Evolutionary conservation across 2,888 invertebrate genomes (phyloP), one percentile per base, ranked within the genome.

Genomic region (Dryococelus australis): DNA sequence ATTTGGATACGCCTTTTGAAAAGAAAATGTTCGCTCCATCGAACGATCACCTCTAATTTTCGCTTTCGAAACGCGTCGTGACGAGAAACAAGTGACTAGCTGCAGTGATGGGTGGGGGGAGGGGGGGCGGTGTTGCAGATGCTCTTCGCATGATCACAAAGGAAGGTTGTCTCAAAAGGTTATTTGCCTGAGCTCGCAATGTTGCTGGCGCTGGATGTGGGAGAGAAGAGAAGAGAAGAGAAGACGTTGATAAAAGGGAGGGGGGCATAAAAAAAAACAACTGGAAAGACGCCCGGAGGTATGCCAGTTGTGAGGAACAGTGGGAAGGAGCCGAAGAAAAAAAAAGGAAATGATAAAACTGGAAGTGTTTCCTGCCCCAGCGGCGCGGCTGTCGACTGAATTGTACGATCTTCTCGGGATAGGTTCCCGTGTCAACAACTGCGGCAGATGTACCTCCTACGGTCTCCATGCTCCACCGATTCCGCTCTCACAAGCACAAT

Each of bases 61-160:
- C 47, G 47, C 47, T 47, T 47, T 47, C 47, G 47, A 9, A 47
- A 47, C 12, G 12, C 9, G 47, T 47, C 47, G 47, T 47, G 47
- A 47, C 47, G 47, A 47, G n/a, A 47, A 47, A 47, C 47, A 47
- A 47, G 47, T 47, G 47, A 47, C 47, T 47, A 65, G 65, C 16
- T 8, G 16, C 20, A 65, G n/a, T n/a, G n/a, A 8, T 0, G 65
- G n/a, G n/a, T 1, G 24, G 16, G 65, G n/a, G 65, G 16, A 24
- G n/a, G 65, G 16, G 24, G n/a, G 24, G n/a, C 10, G 65, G 16
- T 16, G 65, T 65, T 65, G 65, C 65, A 24, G 47, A 65, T 65
- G n/a, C 65, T n/a, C n/a, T 65, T 65, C 65, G 65, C 65, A n/a
- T 24, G 65, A 65, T 65, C 65, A 65, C 65, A 65, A 65, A 65